Conservation (phyloP, 2,888 invertebrate species). For the Drosophila parthenogenetica region DNA sequence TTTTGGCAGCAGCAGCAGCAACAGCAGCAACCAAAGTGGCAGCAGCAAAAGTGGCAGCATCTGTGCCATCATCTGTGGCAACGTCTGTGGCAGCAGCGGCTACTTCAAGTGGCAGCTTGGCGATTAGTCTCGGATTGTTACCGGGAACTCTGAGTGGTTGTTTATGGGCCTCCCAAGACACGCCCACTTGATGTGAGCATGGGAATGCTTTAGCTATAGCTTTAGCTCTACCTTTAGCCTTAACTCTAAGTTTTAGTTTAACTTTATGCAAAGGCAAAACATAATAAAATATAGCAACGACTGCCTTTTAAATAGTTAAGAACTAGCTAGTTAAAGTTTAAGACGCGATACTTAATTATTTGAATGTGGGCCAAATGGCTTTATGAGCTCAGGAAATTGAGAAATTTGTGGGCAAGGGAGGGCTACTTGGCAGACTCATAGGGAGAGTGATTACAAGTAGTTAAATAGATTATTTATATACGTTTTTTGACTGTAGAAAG, state of each 20-base stretch:
- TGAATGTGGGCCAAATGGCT: slow-evolving; percentile 9
- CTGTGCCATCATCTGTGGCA: slow-evolving; percentile 28
- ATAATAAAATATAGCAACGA: background rate
- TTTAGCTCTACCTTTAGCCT: background rate
- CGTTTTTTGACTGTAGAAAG: too few species aligned
- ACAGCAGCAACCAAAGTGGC: slow-evolving; percentile 12
- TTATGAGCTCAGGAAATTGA: background rate
- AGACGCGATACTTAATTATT: slow-evolving; percentile 5
- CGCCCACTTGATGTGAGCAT: slow-evolving; percentile 64
- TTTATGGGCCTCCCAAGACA: slow-evolving; percentile 71
- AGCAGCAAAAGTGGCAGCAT: slow-evolving; percentile 40
- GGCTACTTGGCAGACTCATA: too few species aligned
- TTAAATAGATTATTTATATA: too few species aligned
- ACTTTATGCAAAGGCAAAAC: slow-evolving; percentile 29
- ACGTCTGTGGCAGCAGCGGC: slow-evolving; percentile 53
- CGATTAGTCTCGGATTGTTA: slow-evolving; percentile 76
- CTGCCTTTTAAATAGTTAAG: slow-evolving; percentile 14
- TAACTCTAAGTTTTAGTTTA: background rate
- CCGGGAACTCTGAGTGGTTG: slow-evolving; percentile 72
- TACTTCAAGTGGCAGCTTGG: slow-evolving; percentile 69
- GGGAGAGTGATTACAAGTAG: too few species aligned
- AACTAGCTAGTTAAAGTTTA: slow-evolving; percentile 18
- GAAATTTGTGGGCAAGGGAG: background rate
- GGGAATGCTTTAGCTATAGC: slow-evolving; percentile 36
- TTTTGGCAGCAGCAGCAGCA: slow-evolving; percentile 62